Base-by-base conservation (phyloP, 2,888 invertebrate genomes). In the Heliconius ethilla region DNA sequence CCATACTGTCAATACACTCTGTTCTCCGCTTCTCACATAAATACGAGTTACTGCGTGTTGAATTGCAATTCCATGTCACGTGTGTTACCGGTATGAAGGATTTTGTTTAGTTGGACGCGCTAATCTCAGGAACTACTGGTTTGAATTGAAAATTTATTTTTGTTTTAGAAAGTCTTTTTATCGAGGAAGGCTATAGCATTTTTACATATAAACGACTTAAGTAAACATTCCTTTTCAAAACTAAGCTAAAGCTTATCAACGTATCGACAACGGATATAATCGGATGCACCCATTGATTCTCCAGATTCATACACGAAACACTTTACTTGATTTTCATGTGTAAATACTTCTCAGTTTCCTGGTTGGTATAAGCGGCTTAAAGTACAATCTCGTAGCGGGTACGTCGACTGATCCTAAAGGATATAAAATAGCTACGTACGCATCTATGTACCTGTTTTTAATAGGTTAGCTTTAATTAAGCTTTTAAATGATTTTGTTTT, bases 331-430 rank as follows among this genome's bases (percentile, higher is more conserved):
- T 63, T 66, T 72, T 75, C 70, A 72, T 75, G 72, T 75, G 73
- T 76, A 72, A 75, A 62, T 72, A 76, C 51, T 55, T 72, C 66
- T 67, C 66, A 67, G 73, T 78, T 73, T 76, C 73, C 40, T 13
- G 18, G 45, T 63, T 13, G 18, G 22, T 69, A 37, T 73, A 75
- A 76, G 72, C 78, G 72, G 78, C 73, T 76, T 78, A 76, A 62
- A 59, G 59, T 73, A 70, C 75, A 75, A 75, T 75, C 78, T 78
- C 37, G 25, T 59, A 73, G 66, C 29, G 59, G 13, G 27, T 18
- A 69, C 40, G 33, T 73, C 59, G 37, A 66, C 59, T 40, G 40
- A 66, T 33, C 62, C 55, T 27, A 45, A 45, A 62, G 62, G 67
- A 76, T 73, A 55, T 62, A 27, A 59, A 22, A 29, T 22, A 29